phyloP scores from a whole-genome alignment of 2,888 invertebrate species.

The Zhuqinia jingwanae region DNA sequence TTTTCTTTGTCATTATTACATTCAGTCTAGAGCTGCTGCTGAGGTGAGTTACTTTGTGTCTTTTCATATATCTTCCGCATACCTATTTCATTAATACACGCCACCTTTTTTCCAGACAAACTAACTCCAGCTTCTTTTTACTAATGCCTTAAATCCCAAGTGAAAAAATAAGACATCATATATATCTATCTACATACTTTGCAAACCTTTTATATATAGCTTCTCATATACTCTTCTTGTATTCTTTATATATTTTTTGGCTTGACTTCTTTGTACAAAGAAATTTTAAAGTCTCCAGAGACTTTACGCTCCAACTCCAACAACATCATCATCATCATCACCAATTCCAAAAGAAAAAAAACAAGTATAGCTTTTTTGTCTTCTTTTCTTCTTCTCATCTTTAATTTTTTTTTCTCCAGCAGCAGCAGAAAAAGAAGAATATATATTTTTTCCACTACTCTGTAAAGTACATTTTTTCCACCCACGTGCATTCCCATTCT shows the following conservation, averaged over 20 bases:
- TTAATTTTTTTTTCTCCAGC: conserved; percentile 11
- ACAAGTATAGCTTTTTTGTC: conserved; percentile 17
- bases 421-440: no score
- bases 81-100: conserved; percentile 49
- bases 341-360: no score
- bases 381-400: conserved; percentile 23
- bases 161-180: conserved; percentile 34
- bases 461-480: conserved; percentile 54
- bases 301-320: conserved; percentile 52
- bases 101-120: conserved; percentile 39
- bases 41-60: conserved; percentile 20
- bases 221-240: not conserved
- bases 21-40: conserved; percentile 7
- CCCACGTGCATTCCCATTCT: conserved; percentile 62
- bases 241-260: not conserved
- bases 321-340: conserved; percentile 14
- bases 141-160: no score
- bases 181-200: no score
- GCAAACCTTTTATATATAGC: not conserved
- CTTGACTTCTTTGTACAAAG: conserved; percentile 25
- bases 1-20: conserved; percentile 64
- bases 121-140: no score
- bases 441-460: no score
- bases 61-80: conserved; percentile 37
- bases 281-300: conserved; percentile 57